phyloP scores from a whole-genome alignment of 2,888 invertebrate genomes.

The Drosophila niveifrons region DNA sequence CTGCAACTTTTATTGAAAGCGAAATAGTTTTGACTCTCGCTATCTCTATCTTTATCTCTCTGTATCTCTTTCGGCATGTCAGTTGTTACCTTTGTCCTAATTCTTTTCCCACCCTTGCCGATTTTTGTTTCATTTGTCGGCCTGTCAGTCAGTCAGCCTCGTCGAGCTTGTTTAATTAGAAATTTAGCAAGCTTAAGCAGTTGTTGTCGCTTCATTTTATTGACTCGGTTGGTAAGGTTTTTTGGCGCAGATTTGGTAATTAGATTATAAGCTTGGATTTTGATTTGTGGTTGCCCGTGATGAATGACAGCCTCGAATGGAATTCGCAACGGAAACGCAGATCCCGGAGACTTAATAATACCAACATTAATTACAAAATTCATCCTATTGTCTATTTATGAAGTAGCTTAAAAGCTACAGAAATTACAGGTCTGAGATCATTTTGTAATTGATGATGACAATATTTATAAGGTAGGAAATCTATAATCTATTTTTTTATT shows the following conservation, averaged over 20 bases:
- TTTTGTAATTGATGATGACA: too few relatives aligned
- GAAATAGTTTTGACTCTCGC: constrained; percentile 52
- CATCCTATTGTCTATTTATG: not conserved
- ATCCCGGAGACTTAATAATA: not conserved
- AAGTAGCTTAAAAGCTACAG: not conserved
- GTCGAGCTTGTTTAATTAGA: constrained; percentile 19
- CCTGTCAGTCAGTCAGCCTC: constrained; percentile 6
- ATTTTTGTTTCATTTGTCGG: not conserved
- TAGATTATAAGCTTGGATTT: constrained; percentile 17
- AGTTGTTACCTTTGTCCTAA: not conserved
- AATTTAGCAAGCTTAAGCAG: constrained; percentile 23
- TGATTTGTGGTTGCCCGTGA: not conserved
- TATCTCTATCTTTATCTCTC: not conserved
- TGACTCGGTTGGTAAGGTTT: constrained; percentile 5
- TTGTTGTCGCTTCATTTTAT: constrained; percentile 1
- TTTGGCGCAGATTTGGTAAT: constrained; percentile 26
- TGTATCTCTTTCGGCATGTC: not conserved
- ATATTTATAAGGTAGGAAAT: too few relatives aligned
- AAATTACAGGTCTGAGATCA: too few relatives aligned
- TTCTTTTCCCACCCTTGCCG: not conserved
- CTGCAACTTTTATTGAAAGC: constrained; percentile 53
- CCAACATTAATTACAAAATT: not conserved
- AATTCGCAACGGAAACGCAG: not conserved
- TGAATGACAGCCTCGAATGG: constrained; percentile 12
- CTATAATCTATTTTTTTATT: too few relatives aligned